phyloP scores from a whole-genome alignment of 2,797 vertebrate species.

The Poecilia wingei region DNA sequence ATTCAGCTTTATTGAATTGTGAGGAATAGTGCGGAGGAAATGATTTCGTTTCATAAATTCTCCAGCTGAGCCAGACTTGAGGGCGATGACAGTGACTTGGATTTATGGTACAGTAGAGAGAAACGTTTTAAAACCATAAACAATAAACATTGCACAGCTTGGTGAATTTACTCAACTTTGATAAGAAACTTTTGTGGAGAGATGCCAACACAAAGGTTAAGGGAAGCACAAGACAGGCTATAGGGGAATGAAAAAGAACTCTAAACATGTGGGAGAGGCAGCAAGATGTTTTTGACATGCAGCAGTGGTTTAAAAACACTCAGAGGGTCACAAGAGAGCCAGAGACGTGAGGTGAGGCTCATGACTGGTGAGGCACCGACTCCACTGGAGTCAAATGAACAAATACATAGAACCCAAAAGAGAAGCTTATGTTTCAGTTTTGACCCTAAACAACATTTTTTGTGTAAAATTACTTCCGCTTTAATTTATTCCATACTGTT shows the following conservation, averaged over 20 bases:
- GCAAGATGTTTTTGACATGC: not conserved
- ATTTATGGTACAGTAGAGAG: not conserved
- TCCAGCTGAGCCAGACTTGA: not conserved
- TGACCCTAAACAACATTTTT: not conserved
- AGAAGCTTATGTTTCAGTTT: not conserved
- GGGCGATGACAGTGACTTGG: not conserved
- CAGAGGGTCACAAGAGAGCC: not conserved
- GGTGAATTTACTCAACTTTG: not conserved
- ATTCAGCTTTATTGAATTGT: not conserved
- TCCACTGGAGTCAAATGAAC: not conserved
- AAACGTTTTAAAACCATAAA: not conserved
- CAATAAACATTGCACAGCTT: not conserved
- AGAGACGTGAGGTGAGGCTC: not conserved
- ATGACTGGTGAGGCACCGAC: not conserved
- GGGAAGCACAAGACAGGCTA: not conserved
- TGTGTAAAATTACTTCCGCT: not conserved
- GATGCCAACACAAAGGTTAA: not conserved
- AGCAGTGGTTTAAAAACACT: not conserved
- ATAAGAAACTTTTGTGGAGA: not conserved
- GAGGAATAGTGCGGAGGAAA: not conserved
- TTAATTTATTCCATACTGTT: not conserved
- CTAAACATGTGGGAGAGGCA: not conserved
- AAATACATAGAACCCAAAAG: not conserved
- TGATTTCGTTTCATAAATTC: not conserved
- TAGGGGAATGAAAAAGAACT: not conserved